phyloP scores from a whole-genome alignment of 2,888 invertebrate genomes.

The Caenorhabditis zanzibari region DNA sequence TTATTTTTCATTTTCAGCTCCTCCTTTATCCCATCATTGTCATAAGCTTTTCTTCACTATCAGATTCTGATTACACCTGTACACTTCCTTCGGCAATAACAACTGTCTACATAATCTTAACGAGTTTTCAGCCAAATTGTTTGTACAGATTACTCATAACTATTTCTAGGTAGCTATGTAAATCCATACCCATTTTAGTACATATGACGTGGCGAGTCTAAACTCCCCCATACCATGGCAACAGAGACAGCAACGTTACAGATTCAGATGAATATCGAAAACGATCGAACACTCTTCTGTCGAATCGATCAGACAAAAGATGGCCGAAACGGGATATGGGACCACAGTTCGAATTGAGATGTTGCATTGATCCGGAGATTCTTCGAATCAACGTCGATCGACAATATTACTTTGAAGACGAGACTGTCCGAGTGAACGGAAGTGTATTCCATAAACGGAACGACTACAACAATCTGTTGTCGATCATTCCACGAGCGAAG shows the following conservation, averaged over 20 bases:
- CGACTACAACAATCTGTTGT: constrained; percentile 94
- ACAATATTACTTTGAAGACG: constrained; percentile 71
- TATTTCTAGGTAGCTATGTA: no score
- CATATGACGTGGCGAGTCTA: constrained; percentile 23
- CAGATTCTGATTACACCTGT: background rate
- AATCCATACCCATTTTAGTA: no score
- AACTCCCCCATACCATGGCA: background rate
- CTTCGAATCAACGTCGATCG: constrained; percentile 70
- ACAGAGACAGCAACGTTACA: constrained; percentile 37
- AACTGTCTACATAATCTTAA: no score
- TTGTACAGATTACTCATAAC: no score
- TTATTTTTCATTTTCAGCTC: background rate
- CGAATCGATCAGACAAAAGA: constrained; percentile 59
- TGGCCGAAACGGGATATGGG: constrained; percentile 67
- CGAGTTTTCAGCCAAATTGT: no score
- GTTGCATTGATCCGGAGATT: constrained; percentile 70
- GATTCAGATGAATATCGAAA: constrained; percentile 67
- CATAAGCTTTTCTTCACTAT: background rate
- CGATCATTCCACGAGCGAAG: constrained; percentile 94
- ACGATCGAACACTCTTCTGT: constrained; percentile 57
- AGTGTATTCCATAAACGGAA: constrained; percentile 92
- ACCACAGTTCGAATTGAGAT: constrained; percentile 68
- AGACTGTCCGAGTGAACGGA: constrained; percentile 77
- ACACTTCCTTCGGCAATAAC: background rate
- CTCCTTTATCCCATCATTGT: no score